Evolutionary conservation across 2,113 vertebrate genomes (phyloP).

Genomic region (Apistogramma diplotaenia): DNA sequence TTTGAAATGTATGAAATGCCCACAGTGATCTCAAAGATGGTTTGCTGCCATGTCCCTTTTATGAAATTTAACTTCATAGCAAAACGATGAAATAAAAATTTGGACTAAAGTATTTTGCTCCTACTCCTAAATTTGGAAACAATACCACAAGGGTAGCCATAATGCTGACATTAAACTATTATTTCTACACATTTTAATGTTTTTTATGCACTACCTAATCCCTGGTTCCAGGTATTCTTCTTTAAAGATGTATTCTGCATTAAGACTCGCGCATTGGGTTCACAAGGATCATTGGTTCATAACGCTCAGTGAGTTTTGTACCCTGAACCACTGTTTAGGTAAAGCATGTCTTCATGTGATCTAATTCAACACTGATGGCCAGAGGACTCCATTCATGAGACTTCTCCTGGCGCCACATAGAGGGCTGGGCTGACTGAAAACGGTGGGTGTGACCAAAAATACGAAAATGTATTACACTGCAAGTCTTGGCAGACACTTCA

Average conservation of each 20-base stretch:
- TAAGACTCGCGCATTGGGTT: background rate
- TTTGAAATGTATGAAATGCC: background rate
- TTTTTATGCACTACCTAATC: background rate
- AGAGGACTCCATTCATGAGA: slow-evolving; percentile 42
- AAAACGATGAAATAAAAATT: background rate
- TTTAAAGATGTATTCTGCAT: background rate
- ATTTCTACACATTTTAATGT: background rate
- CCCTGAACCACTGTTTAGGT: background rate
- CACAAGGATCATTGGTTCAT: background rate
- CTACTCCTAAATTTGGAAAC: background rate
- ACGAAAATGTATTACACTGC: slow-evolving; percentile 36
- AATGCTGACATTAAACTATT: background rate
- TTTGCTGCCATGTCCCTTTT: background rate
- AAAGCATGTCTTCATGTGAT: background rate
- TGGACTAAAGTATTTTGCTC: background rate
- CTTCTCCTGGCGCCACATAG: background rate
- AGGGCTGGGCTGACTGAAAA: slow-evolving; percentile 25
- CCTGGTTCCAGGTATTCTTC: background rate
- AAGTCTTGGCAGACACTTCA: slow-evolving; percentile 11
- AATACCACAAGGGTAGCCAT: background rate
- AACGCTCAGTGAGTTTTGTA: background rate
- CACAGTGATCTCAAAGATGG: background rate
- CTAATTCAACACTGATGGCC: background rate
- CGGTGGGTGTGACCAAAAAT: slow-evolving; percentile 63
- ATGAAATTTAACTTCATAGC: too few species aligned